These are phyloP conservation scores for Andrena praecox DNA, from an alignment of 2,888 invertebrate genomes.

Conservation along the genomic window DNA sequence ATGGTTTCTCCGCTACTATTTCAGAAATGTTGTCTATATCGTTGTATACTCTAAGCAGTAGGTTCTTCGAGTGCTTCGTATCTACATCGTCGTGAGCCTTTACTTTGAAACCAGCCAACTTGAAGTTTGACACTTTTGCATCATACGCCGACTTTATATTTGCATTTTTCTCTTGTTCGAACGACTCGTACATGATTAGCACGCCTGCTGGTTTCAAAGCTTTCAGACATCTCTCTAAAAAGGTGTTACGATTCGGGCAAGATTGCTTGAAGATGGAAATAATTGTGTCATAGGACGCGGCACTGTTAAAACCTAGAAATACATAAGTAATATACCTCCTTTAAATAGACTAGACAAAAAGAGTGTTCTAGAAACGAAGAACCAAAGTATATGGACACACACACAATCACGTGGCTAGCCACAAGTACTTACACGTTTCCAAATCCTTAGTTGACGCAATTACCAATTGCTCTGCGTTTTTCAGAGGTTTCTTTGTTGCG, in stretches of 20 bases:
- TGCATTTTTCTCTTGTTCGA: slow-evolving; percentile 72
- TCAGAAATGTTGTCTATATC: slow-evolving; percentile 67
- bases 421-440: slow-evolving; percentile 86
- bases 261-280: slow-evolving; percentile 84
- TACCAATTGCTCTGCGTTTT: slow-evolving; percentile 86
- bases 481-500: slow-evolving; percentile 85
- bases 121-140: slow-evolving; percentile 86
- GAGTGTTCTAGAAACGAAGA: background rate
- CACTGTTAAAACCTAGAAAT: slow-evolving; percentile 44
- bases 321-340: background rate
- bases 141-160: slow-evolving; percentile 71
- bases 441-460: slow-evolving; percentile 88
- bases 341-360: background rate
- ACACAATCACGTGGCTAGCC: background rate
- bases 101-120: slow-evolving; percentile 88
- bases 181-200: slow-evolving; percentile 86
- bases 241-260: slow-evolving; percentile 83
- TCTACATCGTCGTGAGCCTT: slow-evolving; percentile 48
- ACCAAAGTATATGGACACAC: no score
- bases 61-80: slow-evolving; percentile 41
- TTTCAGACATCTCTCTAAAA: slow-evolving; percentile 87
- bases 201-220: slow-evolving; percentile 89
- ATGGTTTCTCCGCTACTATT: slow-evolving; percentile 79
- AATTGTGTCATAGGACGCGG: slow-evolving; percentile 88
- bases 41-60: slow-evolving; percentile 43